Conservation (phyloP, 1,140 invertebrate species). For the Hestina assimilis region DNA sequence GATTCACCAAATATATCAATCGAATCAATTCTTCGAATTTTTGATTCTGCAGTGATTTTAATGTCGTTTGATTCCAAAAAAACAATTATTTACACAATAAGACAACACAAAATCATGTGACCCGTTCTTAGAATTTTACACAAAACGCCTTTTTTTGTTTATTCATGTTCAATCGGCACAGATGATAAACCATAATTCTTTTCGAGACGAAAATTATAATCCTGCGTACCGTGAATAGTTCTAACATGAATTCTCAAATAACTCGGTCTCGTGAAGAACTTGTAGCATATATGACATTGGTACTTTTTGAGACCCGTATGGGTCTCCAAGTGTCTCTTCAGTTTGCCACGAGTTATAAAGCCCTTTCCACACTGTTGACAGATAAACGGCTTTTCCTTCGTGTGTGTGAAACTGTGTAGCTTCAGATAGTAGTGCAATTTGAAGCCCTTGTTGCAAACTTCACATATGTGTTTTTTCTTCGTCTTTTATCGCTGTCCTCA, state of each 20-base stretch:
- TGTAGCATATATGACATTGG: constrained; percentile 70
- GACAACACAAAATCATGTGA: no score
- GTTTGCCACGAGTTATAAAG: constrained; percentile 64
- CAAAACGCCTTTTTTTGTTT: no score
- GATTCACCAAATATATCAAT: no score
- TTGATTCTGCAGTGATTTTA: no score
- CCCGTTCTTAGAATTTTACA: no score
- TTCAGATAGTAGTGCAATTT: constrained; percentile 72
- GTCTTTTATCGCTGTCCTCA: constrained; percentile 54
- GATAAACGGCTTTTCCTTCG: constrained; percentile 67
- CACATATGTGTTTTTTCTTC: constrained; percentile 77
- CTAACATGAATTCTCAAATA: constrained; percentile 63
- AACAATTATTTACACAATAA: no score
- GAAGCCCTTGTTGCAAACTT: constrained; percentile 80
- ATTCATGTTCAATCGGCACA: background rate
- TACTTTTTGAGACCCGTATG: constrained; percentile 74
- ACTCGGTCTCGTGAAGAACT: constrained; percentile 65
- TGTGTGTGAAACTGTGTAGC: constrained; percentile 65
- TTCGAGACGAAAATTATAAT: constrained; percentile 54
- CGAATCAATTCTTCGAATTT: no score
- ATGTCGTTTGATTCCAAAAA: no score
- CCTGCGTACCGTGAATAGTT: constrained; percentile 63
- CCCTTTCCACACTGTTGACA: constrained; percentile 72
- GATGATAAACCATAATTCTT: constrained; percentile 1
- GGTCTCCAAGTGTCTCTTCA: constrained; percentile 69